These are phyloP conservation scores for Turritopsis dohrnii DNA, from an alignment of 30 jellyfish, hydroid and myxozoan species.

Conservation along the genomic window DNA sequence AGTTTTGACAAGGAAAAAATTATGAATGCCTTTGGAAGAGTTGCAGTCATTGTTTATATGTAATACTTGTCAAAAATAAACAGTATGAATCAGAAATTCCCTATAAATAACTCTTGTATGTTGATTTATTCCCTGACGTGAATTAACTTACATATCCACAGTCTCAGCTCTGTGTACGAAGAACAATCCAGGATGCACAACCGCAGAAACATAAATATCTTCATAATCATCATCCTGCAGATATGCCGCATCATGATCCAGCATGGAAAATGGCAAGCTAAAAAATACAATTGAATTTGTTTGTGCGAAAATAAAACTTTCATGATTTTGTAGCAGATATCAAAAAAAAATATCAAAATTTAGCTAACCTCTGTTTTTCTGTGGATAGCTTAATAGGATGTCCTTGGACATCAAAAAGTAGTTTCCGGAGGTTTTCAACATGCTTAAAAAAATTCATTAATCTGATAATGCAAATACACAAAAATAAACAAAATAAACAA, in stretches of 20 bases:
- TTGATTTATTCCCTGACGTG: background rate
- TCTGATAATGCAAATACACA: background rate
- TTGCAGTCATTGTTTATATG: no score
- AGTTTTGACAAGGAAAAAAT: no score
- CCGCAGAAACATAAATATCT: conserved; percentile 83
- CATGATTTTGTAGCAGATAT: no score
- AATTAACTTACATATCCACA: conserved; percentile 41
- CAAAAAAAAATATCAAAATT: background rate
- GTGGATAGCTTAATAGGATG: conserved; percentile 19
- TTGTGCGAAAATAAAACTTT: no score
- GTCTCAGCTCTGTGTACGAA: conserved; percentile 56
- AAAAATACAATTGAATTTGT: background rate
- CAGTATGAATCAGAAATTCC: no score
- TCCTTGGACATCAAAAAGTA: conserved; percentile 46
- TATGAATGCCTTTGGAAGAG: no score
- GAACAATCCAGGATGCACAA: conserved; percentile 61
- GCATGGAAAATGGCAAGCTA: conserved; percentile 31
- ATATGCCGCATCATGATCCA: conserved; percentile 37
- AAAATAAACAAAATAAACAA: background rate
- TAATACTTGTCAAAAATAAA: no score
- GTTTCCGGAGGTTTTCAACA: conserved; percentile 54
- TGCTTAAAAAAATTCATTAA: conserved; percentile 33
- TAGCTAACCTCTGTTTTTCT: conserved; percentile 13
- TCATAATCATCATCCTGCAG: conserved; percentile 58
- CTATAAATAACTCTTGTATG: no score